Base-by-base conservation (phyloP, 2,888 invertebrate species). In the Scaptodrosophila latifasciaeformis region DNA sequence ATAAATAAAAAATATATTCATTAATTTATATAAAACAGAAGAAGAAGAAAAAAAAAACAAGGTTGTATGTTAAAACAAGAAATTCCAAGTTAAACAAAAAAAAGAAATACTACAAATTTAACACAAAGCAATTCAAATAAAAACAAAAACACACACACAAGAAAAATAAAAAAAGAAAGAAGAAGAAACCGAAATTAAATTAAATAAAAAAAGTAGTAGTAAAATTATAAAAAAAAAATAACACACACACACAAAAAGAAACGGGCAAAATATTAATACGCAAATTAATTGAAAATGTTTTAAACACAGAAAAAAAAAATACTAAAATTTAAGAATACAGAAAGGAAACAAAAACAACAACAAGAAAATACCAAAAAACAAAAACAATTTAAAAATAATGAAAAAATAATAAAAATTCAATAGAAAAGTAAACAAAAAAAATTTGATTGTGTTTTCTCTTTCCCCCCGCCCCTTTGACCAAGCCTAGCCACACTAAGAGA, bases 261-360 rank as follows among this genome's bases (percentile, higher is more conserved):
- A 65, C 56, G n/a, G n/a, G n/a, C n/a, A n/a, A n/a, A n/a, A n/a
- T n/a, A n/a, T n/a, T n/a, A 67, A 70, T 65, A 67, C 55, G 61
- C 67, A 76, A 64, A n/a, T 64, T 65, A 62, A 65, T n/a, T 55
- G 59, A 77, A 66, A 69, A 75, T 65, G 65, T 72, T 72, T 74
- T 63, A 63, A 74, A 77, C 62, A 66, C 60, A 37, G 58, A 46
- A 62, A 55, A 60, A 48, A 42, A 59, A 5, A 34, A 66, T 62
- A 53, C 45, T 57, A 50, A 57, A 54, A 67, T 60, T 61, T 56
- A 63, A 51, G 44, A 61, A 76, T 58, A 62, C 60, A 60, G 62
- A 59, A 52, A 47, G n/a, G 47, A 55, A 30, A 31, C 30, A n/a
- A n/a, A n/a, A n/a, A n/a, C n/a, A n/a, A n/a, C n/a, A n/a, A n/a